Evolutionary conservation across 2,888 invertebrate genomes (phyloP), one percentile per base, ranked within the genome.

Genomic region (Lycocerus yunnanus): DNA sequence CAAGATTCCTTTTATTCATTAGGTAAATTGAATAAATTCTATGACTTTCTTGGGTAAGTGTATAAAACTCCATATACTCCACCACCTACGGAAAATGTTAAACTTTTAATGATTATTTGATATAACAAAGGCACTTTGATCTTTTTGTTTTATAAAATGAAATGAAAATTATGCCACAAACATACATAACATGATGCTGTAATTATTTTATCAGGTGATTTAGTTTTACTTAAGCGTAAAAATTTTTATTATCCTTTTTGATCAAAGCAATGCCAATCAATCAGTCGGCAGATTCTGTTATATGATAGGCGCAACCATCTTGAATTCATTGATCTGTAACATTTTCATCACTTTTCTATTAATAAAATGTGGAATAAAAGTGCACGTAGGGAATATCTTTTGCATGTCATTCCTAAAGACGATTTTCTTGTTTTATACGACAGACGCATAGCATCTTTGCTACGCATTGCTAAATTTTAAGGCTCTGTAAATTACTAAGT

Each of bases 271-370:
- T 58, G 73, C 24, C 70, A 76, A 76, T 78, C 75, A 77, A 78
- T 78, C 77, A 78, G 75, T 74, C 70, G 77, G 66, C 77, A 74
- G 73, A 72, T 75, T 77, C 72, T 75, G 73, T 71, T 72, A 73
- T 72, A 78, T 74, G 68, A 78, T 78, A 72, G 78, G 68, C 68
- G 78, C 75, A 70, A 75, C 77, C 75, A 73, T 69, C 71, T 71
- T 66, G 66, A 69, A 71, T 59, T 73, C 77, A 75, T 74, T 77
- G 74, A 74, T 77, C 74, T 71, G 76, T 71, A 74, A 77, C 68
- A 61, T 72, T 70, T 66, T 70, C 60, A 27, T 69, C 74, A 61
- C 68, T 67, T 59, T 70, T 61, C 68, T 69, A 73, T 73, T 69
- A 59, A 58, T 61, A 69, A 69, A 73, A 69, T 69, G 69, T 73